phyloP scores from a whole-genome alignment of 2,113 vertebrate species.

The Jacana jacana region DNA sequence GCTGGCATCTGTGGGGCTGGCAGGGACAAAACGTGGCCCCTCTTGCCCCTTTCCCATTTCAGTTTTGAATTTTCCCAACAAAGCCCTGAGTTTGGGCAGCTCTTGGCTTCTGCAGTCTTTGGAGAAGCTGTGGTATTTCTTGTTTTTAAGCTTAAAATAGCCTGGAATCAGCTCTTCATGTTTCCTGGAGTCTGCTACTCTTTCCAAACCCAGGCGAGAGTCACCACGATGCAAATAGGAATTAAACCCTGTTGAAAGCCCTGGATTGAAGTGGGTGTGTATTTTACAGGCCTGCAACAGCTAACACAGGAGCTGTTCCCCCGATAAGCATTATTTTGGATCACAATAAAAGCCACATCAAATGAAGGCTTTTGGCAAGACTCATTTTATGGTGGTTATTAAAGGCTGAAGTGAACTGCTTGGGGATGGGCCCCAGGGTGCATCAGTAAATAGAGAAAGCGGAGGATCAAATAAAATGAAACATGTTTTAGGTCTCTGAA shows the following conservation, averaged over 20 bases:
- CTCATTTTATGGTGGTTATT: not conserved
- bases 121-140: constrained; percentile 3
- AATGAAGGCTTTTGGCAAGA: not conserved
- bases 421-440: not conserved
- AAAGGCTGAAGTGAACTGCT: not conserved
- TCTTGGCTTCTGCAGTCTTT: not conserved
- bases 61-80: not conserved
- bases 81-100: not conserved
- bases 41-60: not conserved
- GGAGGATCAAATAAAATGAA: not conserved
- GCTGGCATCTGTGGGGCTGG: not conserved
- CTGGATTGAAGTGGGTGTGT: not conserved
- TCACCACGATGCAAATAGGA: not conserved
- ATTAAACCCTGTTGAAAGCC: not conserved
- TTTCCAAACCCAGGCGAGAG: not conserved
- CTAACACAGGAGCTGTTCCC: not conserved
- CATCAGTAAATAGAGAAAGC: not conserved
- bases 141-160: constrained; percentile 10
- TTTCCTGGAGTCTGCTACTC: not conserved
- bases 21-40: fast-evolving
- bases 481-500: not conserved
- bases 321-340: not conserved
- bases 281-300: not conserved
- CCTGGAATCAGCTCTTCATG: not conserved
- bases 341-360: not conserved